Conservation (phyloP, 2,113 vertebrate genomes). For the Chloebia gouldiae region DNA sequence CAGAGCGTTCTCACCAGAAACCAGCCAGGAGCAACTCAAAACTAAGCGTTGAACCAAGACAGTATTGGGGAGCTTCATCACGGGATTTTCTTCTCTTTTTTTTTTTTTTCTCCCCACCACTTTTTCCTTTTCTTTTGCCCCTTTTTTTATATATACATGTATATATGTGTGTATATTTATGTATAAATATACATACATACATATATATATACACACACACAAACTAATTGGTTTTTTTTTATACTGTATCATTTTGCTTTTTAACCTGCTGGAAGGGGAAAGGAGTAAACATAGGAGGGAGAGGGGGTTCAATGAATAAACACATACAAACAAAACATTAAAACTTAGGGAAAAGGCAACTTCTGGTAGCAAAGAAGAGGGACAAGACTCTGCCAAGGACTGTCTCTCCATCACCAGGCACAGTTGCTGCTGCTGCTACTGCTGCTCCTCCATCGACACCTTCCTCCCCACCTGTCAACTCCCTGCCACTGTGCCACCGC, state of each 20-base stretch:
- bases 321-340: slow-evolving; percentile 62
- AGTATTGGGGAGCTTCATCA: slow-evolving; percentile 56
- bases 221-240: slow-evolving; percentile 32
- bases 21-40: slow-evolving; percentile 61
- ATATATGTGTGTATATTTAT: slow-evolving; percentile 43
- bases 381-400: slow-evolving; percentile 62
- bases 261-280: slow-evolving; percentile 69
- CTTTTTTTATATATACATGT: slow-evolving; percentile 51
- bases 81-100: slow-evolving; percentile 17
- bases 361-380: slow-evolving; percentile 64
- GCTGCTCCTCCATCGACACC: slow-evolving; percentile 41
- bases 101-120: not conserved
- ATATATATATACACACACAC: not conserved
- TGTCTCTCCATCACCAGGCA: slow-evolving; percentile 51
- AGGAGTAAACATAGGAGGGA: slow-evolving; percentile 58
- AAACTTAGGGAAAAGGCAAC: slow-evolving; percentile 68
- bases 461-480: slow-evolving; percentile 35
- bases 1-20: slow-evolving; percentile 64
- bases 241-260: slow-evolving; percentile 52
- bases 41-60: slow-evolving; percentile 64
- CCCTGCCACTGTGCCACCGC: slow-evolving; percentile 51
- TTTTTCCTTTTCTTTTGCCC: slow-evolving; percentile 31
- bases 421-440: slow-evolving; percentile 43
- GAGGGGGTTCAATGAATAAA: slow-evolving; percentile 58
- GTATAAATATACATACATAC: slow-evolving; percentile 1